These are phyloP conservation scores for Ptilorrhoa leucosticta DNA, from an alignment of 2,113 vertebrate genomes.

Conservation along the genomic window DNA sequence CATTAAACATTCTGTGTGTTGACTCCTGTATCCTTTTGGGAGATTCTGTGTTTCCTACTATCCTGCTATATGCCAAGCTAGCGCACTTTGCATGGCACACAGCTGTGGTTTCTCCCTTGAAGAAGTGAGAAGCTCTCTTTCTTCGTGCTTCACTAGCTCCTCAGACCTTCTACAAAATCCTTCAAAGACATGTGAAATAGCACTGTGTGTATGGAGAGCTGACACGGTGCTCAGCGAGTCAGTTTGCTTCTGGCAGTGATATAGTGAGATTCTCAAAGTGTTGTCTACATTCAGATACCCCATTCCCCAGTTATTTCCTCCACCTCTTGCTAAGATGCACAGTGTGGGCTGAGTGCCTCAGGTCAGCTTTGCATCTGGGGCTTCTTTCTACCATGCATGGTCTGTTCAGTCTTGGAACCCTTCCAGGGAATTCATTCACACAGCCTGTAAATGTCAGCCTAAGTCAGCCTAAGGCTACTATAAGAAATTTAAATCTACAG, in stretches of 20 bases:
- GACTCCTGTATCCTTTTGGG: not conserved
- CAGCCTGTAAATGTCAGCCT: not conserved
- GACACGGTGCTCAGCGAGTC: not conserved
- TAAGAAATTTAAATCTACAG: not conserved
- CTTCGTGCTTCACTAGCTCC: not conserved
- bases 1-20: not conserved
- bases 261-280: not conserved
- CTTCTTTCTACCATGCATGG: not conserved
- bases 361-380: not conserved
- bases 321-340: not conserved
- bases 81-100: not conserved
- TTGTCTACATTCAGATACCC: not conserved
- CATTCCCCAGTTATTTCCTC: not conserved
- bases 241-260: not conserved
- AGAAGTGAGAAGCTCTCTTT: not conserved
- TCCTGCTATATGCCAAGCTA: not conserved
- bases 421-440: not conserved
- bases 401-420: not conserved
- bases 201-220: not conserved
- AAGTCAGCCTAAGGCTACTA: not conserved
- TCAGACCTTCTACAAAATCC: not conserved
- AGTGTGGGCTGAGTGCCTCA: fast-evolving
- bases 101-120: not conserved
- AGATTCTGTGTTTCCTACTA: not conserved
- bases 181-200: not conserved